These are phyloP conservation scores for Odocoileus virginianus DNA, from an alignment of 2,113 vertebrate genomes.

Conservation along the genomic window DNA sequence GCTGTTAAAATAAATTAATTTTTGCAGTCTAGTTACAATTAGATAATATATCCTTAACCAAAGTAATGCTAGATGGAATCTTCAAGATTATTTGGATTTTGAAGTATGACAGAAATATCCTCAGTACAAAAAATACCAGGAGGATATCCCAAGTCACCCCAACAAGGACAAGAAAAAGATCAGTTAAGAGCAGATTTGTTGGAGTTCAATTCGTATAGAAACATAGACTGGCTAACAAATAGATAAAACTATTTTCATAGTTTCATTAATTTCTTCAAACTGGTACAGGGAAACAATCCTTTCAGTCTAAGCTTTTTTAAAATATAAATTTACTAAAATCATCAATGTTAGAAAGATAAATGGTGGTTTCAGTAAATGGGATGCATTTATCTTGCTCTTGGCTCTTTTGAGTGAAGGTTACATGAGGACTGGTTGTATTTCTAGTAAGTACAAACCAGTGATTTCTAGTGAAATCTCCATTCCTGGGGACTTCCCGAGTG, in stretches of 20 bases:
- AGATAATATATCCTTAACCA: not conserved
- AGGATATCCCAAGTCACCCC: not conserved
- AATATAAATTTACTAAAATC: not conserved
- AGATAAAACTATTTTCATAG: not conserved
- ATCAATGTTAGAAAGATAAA: not conserved
- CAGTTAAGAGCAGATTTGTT: not conserved
- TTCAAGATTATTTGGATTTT: conserved; percentile 23
- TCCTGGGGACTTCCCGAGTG: not conserved
- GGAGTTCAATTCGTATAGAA: not conserved
- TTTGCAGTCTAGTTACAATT: not conserved
- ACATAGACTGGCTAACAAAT: not conserved
- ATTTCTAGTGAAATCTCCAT: conserved; percentile 18
- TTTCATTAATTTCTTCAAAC: not conserved
- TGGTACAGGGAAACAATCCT: not conserved
- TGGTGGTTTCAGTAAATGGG: not conserved
- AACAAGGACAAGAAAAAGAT: not conserved
- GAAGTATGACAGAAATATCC: not conserved
- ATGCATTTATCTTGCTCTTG: not conserved
- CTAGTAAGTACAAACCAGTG: not conserved
- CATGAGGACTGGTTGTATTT: not conserved
- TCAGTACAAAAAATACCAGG: not conserved
- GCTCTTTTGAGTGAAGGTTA: not conserved
- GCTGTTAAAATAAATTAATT: not conserved
- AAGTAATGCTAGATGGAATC: not conserved
- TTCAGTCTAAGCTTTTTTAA: not conserved